phyloP scores from a whole-genome alignment of 2,888 invertebrate genomes.

The Taenaris catops region DNA sequence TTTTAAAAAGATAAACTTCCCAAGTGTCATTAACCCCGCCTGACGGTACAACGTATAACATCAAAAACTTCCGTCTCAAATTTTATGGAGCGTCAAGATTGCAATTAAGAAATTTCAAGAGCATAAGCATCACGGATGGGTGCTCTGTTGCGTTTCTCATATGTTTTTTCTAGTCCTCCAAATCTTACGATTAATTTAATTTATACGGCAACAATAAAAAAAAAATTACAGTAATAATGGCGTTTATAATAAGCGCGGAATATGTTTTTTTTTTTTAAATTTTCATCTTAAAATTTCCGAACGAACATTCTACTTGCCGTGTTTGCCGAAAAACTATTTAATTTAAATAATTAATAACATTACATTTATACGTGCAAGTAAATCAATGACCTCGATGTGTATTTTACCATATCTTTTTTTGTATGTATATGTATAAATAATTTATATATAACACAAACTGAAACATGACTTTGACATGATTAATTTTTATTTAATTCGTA shows the following conservation, averaged over 20 bases:
- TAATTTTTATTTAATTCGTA: too few relatives aligned
- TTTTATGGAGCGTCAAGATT: constrained; percentile 71
- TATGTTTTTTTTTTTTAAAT: too few relatives aligned
- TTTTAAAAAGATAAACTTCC: constrained; percentile 18
- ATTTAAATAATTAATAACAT: too few relatives aligned
- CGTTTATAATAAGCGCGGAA: neutral
- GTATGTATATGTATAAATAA: too few relatives aligned
- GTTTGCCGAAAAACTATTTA: too few relatives aligned
- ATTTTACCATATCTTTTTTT: too few relatives aligned
- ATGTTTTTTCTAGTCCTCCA: constrained; percentile 17
- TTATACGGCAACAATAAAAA: constrained; percentile 1
- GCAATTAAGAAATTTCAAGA: constrained; percentile 63
- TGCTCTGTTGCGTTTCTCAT: constrained; percentile 32
- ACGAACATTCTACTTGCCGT: too few relatives aligned
- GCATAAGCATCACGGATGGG: constrained; percentile 52
- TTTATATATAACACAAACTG: too few relatives aligned
- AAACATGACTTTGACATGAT: too few relatives aligned
- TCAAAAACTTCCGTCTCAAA: constrained; percentile 52
- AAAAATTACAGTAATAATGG: constrained; percentile 1
- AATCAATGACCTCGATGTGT: too few relatives aligned
- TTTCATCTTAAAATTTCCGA: too few relatives aligned
- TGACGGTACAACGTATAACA: constrained; percentile 43
- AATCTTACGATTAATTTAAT: constrained; percentile 6
- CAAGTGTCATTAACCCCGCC: constrained; percentile 49
- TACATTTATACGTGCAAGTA: too few relatives aligned